Conservation (phyloP, 2,797 vertebrate species). For the Takifugu ocellatus region DNA sequence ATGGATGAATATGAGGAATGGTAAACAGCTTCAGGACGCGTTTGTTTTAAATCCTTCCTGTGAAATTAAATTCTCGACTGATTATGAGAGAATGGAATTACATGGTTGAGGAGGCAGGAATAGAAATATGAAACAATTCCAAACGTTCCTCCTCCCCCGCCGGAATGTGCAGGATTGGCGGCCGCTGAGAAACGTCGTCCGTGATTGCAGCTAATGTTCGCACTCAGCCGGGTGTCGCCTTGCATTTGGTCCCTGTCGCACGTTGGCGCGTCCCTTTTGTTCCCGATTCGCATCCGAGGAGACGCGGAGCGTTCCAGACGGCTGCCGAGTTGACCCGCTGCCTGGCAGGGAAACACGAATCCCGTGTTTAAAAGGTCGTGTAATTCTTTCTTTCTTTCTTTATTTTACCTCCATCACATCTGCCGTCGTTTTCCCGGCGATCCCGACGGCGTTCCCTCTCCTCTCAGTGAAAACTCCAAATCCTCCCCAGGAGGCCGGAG, state of each 20-base stretch:
- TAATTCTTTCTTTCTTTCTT: constrained; percentile 53
- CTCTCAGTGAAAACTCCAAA: constrained; percentile 34
- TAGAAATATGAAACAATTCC: constrained; percentile 58
- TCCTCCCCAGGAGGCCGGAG: constrained; percentile 58
- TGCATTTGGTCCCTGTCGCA: constrained; percentile 38
- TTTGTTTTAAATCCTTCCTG: constrained; percentile 68
- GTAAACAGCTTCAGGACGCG: constrained; percentile 47
- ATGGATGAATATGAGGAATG: constrained; percentile 55
- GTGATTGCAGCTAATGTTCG: constrained; percentile 61
- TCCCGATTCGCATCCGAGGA: too few species aligned
- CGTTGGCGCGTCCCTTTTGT: constrained; percentile 24
- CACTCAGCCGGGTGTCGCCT: constrained; percentile 46
- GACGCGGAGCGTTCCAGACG: neutral
- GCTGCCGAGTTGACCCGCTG: constrained; percentile 1
- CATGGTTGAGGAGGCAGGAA: constrained; percentile 65
- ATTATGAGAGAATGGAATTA: constrained; percentile 69
- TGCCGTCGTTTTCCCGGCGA: constrained; percentile 9
- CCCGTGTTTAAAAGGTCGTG: constrained; percentile 26
- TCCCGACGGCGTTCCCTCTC: constrained; percentile 5
- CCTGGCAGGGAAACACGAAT: constrained; percentile 13
- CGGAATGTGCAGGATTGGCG: constrained; percentile 43
- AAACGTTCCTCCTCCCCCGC: constrained; percentile 49
- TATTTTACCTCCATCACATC: constrained; percentile 36
- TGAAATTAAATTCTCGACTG: constrained; percentile 73
- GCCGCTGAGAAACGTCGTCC: constrained; percentile 50